Evolutionary conservation across 2,888 invertebrate species (phyloP), one percentile per base, ranked within the genome.

Genomic region (Microctonus hyperodae): DNA sequence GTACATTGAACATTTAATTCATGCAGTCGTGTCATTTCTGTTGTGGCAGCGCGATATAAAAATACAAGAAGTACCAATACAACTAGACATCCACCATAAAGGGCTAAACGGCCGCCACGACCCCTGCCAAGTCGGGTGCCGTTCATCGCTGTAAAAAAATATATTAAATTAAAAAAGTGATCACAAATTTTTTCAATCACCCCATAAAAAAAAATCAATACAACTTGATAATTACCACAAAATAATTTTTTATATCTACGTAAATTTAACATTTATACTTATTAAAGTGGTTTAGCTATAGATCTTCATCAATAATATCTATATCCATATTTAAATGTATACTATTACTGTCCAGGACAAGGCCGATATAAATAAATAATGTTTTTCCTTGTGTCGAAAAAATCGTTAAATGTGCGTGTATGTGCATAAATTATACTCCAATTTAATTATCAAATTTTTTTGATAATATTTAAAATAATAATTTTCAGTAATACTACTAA

Each of bases 81-180:
- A 61, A 80, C 70, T 4, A 72, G 74, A 68, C 77, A 78, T 67
- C 80, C 78, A 44, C 73, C 79, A 65, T 82, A 81, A 40, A 83
- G 72, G 63, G 80, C 83, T 65, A 83, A 73, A 64, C 83, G 82
- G 70, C 81, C 81, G 53, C 77, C 79, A 66, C 83, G 81, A 72
- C 82, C 83, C 70, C 83, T 79, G 72, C 82, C 82, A 61, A 83
- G 78, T 71, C 81, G 79, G 74, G 83, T 79, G 69, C 81, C 82
- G 71, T 72, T 83, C 83, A 83, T 83, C 73, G 78, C 81, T 82
- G 68, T 11, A 71, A 74, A 68, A 44, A 28, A 28, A 55, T 1
- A 44, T n/a, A n/a, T n/a, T 13, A n/a, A 37, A 37, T n/a, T 37
- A 37, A 13, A 13, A n/a, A 37, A 44, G n/a, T 20, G 5, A 20